These are phyloP conservation scores for Corvus hawaiiensis DNA, from an alignment of 2,113 vertebrate species.

Conservation along the genomic window DNA sequence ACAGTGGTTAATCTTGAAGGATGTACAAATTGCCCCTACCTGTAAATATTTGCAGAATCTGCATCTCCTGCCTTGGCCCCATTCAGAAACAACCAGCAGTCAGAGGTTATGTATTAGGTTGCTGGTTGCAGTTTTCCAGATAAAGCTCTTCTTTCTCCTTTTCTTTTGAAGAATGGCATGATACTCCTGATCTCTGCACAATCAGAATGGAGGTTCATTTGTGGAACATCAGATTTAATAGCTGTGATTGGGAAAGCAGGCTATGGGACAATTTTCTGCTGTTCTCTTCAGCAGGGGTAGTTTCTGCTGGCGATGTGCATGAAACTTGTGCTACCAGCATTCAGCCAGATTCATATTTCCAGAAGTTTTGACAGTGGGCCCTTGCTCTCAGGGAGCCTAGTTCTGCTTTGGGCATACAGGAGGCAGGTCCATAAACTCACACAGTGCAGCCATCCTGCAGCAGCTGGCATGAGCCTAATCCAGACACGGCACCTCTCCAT, in stretches of 20 bases:
- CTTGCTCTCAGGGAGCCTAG: neutral
- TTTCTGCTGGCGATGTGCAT: neutral
- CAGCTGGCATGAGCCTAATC: neutral
- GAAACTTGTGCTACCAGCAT: neutral
- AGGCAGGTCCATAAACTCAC: neutral
- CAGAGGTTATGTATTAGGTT: neutral
- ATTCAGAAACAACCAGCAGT: neutral
- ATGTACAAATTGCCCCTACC: neutral
- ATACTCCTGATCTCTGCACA: neutral
- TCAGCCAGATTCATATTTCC: neutral
- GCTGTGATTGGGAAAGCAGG: neutral
- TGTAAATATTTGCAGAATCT: neutral
- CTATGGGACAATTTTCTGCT: neutral
- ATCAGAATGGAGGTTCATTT: neutral
- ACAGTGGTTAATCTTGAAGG: neutral
- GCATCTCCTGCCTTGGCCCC: neutral
- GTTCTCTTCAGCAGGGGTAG: neutral
- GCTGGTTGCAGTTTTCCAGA: neutral
- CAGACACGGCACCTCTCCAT: rapidly evolving
- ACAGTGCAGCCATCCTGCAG: neutral
- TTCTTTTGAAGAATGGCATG: neutral
- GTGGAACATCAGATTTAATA: neutral
- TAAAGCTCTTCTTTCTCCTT: neutral
- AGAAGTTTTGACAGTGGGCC: rapidly evolving
- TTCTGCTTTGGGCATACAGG: neutral